Evolutionary conservation across 1,140 invertebrate species (phyloP).

Genomic region (Caerostris extrusa): DNA sequence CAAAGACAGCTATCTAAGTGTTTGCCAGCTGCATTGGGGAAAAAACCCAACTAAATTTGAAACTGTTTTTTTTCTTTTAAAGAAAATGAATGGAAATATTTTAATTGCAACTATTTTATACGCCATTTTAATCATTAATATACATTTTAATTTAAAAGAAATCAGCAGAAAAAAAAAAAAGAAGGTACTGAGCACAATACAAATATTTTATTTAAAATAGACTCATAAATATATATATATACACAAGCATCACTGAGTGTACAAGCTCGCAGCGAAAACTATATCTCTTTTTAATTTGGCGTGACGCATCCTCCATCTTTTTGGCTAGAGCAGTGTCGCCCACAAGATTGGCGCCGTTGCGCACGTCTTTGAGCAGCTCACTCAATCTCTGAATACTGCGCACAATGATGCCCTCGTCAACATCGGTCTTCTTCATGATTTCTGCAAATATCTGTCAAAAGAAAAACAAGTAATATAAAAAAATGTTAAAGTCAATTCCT

Average conservation of each 20-base stretch:
- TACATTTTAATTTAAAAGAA: too few relatives aligned
- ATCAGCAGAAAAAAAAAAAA: too few relatives aligned
- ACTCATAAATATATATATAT: background rate
- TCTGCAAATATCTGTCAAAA: constrained; percentile 90
- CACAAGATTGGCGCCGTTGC: constrained; percentile 94
- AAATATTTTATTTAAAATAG: background rate
- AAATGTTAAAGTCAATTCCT: too few relatives aligned
- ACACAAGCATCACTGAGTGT: constrained; percentile 81
- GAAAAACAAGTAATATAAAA: constrained; percentile 76
- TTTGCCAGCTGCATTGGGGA: too few relatives aligned
- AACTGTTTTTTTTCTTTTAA: too few relatives aligned
- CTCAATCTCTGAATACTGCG: constrained; percentile 97
- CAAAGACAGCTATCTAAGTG: too few relatives aligned
- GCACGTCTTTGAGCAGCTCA: constrained; percentile 95
- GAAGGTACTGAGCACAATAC: background rate
- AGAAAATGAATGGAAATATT: too few relatives aligned
- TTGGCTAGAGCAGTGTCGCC: constrained; percentile 94
- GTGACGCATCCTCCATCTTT: constrained; percentile 98
- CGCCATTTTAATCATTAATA: too few relatives aligned
- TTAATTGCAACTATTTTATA: too few relatives aligned
- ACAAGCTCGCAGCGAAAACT: constrained; percentile 98
- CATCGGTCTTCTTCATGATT: constrained; percentile 92
- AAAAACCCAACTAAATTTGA: too few relatives aligned
- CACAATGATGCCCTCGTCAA: constrained; percentile 99
- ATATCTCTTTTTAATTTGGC: constrained; percentile 97